A percentile compares a stretch with the other conserved stretches of the same genome.
Evolutionary conservation across 2,113 vertebrate species (phyloP).

Genomic region (Vombatus ursinus): DNA sequence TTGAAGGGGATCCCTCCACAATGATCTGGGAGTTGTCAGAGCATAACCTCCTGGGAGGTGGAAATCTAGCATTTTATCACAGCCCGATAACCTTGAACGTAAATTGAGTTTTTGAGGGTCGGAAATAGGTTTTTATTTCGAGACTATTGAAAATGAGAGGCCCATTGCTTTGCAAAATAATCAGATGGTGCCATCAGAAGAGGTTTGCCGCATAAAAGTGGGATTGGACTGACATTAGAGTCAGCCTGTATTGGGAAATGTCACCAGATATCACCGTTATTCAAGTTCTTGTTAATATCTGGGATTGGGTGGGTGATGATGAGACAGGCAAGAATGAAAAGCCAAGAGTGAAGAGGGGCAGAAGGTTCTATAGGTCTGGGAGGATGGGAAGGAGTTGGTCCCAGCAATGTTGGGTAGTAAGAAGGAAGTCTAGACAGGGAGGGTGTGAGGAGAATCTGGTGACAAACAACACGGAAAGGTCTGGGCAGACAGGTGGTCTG

Average conservation of each 20-base stretch:
- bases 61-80: background rate
- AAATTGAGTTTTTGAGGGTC: background rate
- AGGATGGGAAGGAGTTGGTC: background rate
- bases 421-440: background rate
- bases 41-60: background rate
- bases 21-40: background rate
- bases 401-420: background rate
- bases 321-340: background rate
- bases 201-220: background rate
- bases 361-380: background rate
- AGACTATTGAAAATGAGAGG: slow-evolving; percentile 7
- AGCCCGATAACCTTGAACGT: background rate
- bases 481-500: background rate
- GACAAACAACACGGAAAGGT: background rate
- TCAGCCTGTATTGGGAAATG: background rate
- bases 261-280: background rate
- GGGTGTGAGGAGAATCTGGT: background rate
- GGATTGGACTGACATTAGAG: slow-evolving; percentile 5
- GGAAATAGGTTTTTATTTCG: slow-evolving; percentile 16
- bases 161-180: slow-evolving; percentile 53
- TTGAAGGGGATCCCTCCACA: background rate
- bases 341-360: background rate
- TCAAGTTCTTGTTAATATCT: background rate
- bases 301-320: background rate
- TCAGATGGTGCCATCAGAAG: slow-evolving; percentile 33